Conservation (phyloP, 1,140 invertebrate genomes). For the Gyrodactylus salaris region DNA sequence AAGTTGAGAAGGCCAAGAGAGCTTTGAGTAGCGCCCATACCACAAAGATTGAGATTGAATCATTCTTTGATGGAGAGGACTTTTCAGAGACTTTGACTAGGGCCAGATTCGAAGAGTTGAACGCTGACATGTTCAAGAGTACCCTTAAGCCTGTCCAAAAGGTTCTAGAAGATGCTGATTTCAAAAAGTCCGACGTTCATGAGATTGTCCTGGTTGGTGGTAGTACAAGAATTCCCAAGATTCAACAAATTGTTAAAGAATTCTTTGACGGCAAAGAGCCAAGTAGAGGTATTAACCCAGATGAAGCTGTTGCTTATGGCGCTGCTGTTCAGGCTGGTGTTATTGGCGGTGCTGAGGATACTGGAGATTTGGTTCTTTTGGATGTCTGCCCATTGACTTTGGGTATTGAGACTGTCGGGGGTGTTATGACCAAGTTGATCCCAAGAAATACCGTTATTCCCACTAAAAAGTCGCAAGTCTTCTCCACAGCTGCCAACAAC, state of each 20-base stretch:
- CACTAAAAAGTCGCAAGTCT: conserved; percentile 97
- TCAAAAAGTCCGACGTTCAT: conserved; percentile 90
- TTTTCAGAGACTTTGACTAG: conserved; percentile 94
- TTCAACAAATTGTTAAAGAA: conserved; percentile 90
- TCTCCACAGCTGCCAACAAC: conserved; percentile 90
- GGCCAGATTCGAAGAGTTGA: conserved; percentile 95
- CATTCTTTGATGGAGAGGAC: conserved; percentile 88
- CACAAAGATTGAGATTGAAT: conserved; percentile 91
- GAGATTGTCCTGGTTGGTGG: conserved; percentile 96
- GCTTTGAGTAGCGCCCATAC: conserved; percentile 71
- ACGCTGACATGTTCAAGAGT: conserved; percentile 89
- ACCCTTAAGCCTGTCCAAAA: conserved; percentile 64
- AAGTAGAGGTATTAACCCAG: conserved; percentile 81
- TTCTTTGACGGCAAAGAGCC: conserved; percentile 92
- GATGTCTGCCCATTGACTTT: conserved; percentile 91
- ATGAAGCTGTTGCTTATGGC: conserved; percentile 43
- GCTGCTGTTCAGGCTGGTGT: conserved; percentile 82
- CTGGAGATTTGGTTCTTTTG: conserved; percentile 68
- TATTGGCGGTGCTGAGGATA: conserved; percentile 35
- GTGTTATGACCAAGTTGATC: conserved; percentile 96
- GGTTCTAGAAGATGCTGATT: conserved; percentile 65
- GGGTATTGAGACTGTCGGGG: conserved; percentile 95
- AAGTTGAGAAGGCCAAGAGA: conserved; percentile 87
- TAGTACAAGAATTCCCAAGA: conserved; percentile 89
- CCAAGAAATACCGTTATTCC: conserved; percentile 88